Base-by-base conservation (phyloP, 2,797 vertebrate species). In the Orestias chungarensis region DNA sequence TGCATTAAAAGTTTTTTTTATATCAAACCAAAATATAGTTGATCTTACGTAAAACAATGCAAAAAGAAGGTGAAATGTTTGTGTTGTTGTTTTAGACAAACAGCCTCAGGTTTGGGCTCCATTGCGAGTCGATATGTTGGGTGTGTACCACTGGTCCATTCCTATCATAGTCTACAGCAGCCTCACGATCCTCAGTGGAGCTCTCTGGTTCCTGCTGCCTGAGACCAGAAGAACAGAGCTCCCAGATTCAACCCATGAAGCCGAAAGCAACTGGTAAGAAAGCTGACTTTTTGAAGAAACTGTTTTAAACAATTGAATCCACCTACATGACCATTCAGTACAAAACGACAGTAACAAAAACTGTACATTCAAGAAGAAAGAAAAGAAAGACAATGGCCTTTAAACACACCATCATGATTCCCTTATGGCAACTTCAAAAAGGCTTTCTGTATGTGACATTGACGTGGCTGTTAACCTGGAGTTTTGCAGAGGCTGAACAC, bases 161-260 rank as follows among this genome's bases (percentile, higher is more conserved):
- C 95, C 95, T 1, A 92, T 92, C 80, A 1, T 84, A 57, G 64
- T 95, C 76, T 95, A 87, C 0, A 93, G 95, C 40, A 91, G 88
- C n/a, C 14, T 85, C 0, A 81, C 93, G 0, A 5, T 95, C 3
- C 10, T 76, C 12, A 92, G 78, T 0, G 93, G 94, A 6, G 43
- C 88, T 18, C 87, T 96, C 25, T 83, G 90, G 14, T 44, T 86
- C 66, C 70, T 96, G 54, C 93, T 97, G 20, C 96, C 96, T 0
- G 96, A 97, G 86, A 97, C 95, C 0, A 44, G 66, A 0, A 86
- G 89, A 44, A 74, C 52, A 0, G 83, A 94, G 0, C 92, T 96
- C 64, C 90, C 85, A 0, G 95, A 96, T 5, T 89, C 88, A 38
- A 59, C 81, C 0, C 52, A 87, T 0, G 79, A 81, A 1, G 82